Conservation (phyloP, 2,888 invertebrate species). For the Morpho achilles region DNA sequence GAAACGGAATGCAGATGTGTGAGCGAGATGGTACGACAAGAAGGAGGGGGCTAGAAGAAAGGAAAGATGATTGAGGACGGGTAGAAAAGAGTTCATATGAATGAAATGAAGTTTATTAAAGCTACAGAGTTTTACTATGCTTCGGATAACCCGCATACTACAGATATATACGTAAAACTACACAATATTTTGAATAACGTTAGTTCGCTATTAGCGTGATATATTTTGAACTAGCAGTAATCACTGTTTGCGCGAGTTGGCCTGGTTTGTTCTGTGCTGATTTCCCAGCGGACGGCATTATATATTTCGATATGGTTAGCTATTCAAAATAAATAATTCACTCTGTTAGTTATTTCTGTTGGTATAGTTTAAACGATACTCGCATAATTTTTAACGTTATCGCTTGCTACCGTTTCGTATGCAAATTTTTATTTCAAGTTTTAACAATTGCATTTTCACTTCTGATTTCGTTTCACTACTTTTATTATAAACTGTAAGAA, state of each 20-base stretch:
- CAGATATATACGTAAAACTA: not conserved
- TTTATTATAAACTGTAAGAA: too few species aligned
- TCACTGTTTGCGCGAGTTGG: slow-evolving; percentile 12
- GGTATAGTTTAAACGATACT: slow-evolving; percentile 8
- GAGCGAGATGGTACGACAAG: too few species aligned
- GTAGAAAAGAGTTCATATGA: too few species aligned
- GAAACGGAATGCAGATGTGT: too few species aligned
- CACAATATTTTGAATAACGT: slow-evolving; percentile 1
- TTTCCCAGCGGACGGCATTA: slow-evolving; percentile 19
- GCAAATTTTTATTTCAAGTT: slow-evolving; percentile 7
- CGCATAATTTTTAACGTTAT: slow-evolving; percentile 8
- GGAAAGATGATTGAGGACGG: too few species aligned
- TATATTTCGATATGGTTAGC: slow-evolving; percentile 16
- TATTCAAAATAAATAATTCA: slow-evolving; percentile 18
- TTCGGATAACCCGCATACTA: too few species aligned
- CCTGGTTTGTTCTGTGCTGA: slow-evolving; percentile 11
- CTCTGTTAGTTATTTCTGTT: slow-evolving; percentile 11
- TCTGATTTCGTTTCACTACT: not conserved
- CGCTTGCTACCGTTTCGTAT: slow-evolving; percentile 4
- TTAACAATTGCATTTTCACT: slow-evolving; percentile 1
- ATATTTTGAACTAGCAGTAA: slow-evolving; percentile 9
- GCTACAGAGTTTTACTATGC: not conserved
- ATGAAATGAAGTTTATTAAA: too few species aligned
- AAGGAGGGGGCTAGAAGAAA: too few species aligned
- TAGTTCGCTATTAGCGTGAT: slow-evolving; percentile 7